Percentiles rank a stretch among this genome's conserved stretches.
phyloP scores from a whole-genome alignment of 2,797 vertebrate genomes.

The Enteromius radiatus region DNA sequence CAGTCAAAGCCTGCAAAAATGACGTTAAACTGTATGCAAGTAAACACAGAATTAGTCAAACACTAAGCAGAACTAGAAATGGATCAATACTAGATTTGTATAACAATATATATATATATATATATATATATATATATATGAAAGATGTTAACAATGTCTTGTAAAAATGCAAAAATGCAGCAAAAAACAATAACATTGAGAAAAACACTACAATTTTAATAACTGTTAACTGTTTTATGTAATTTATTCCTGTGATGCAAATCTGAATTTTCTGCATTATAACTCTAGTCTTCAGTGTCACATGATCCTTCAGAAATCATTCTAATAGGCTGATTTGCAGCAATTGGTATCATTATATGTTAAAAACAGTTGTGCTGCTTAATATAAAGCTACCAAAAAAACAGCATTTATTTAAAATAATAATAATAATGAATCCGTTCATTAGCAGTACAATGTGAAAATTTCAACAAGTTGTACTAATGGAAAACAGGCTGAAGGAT shows the following conservation, averaged over 20 bases:
- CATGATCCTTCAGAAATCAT: background rate
- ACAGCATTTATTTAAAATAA: background rate
- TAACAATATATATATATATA: no score
- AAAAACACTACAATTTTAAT: background rate
- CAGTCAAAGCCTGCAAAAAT: constrained; percentile 57
- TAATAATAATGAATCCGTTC: background rate
- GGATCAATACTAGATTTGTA: background rate
- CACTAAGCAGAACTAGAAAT: background rate
- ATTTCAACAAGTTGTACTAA: background rate
- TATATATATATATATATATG: no score
- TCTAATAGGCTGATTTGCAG: background rate
- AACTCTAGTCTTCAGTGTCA: background rate
- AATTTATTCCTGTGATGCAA: background rate
- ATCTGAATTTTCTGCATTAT: background rate
- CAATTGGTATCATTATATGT: background rate
- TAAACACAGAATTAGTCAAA: constrained; percentile 11
- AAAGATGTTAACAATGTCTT: background rate
- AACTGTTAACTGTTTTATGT: background rate
- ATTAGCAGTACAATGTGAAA: background rate
- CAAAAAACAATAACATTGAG: background rate
- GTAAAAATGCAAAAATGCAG: background rate
- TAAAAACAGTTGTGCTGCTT: background rate
- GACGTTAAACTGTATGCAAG: constrained; percentile 53
- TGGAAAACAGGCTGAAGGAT: background rate
- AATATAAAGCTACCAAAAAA: background rate